Evolutionary conservation across 2,113 vertebrate species (phyloP), one percentile per base, ranked within the genome.

Genomic region (Progne subis): DNA sequence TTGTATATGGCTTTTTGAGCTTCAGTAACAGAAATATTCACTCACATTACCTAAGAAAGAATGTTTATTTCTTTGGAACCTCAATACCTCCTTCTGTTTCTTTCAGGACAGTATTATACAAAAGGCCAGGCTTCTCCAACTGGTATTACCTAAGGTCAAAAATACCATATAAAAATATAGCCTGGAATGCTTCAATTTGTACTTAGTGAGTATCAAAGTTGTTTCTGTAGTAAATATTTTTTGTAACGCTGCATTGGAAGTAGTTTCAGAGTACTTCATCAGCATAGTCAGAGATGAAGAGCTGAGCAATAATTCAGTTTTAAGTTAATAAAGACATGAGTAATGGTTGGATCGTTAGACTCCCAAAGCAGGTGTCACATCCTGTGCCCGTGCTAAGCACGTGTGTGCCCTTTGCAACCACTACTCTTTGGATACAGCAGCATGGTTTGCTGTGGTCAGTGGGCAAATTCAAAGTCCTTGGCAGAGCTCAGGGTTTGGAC

Each of bases 11-110:
- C 5, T n/a, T 89, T 82, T 61, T 82, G 24, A 86, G 28, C 15
- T 60, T 89, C 49, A 59, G 6, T 68, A 69, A 61, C 5, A 79
- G n/a, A 83, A 8, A 19, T 83, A 29, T 24, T 70, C n/a, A 57
- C 5, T 18, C 12, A 32, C 0, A 0, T 72, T 47, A 44, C 3
- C 4, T n/a, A 76, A 39, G 21, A 68, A 60, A 91, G 3, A 9
- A 34, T 39, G 3, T 69, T 81, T 77, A 31, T 70, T 71, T 86
- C 20, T 60, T 84, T 92, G 70, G 65, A 81, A 74, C 26, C 12
- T 49, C n/a, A 49, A 13, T 63, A 25, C 1, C 1, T 86, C 24
- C 47, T 87, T 26, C 67, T 86, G 6, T 82, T 89, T 84, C 57
- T 85, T 37, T 8, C 11, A 77, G 12, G 24, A 89, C 8, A 84